Conservation (phyloP, 1,140 invertebrate genomes). For the Aphelinus atriplicis region DNA sequence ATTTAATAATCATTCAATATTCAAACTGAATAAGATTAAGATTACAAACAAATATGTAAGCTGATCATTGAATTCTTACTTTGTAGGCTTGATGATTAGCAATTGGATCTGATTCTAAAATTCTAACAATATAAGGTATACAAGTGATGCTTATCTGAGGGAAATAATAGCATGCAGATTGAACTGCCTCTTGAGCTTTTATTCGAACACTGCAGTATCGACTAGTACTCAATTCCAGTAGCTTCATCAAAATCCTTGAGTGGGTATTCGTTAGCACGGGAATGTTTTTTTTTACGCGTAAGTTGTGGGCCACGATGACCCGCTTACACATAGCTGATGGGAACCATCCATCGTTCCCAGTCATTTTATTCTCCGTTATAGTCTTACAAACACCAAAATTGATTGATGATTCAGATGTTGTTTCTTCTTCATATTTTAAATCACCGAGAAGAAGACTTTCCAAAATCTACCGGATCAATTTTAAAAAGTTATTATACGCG, state of each 20-base stretch:
- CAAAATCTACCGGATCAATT: no score
- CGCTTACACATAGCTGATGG: conserved; percentile 73
- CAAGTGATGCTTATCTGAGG: conserved; percentile 71
- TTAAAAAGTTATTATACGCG: no score
- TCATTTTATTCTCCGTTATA: conserved; percentile 71
- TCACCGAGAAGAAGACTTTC: no score
- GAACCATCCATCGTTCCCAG: conserved; percentile 71
- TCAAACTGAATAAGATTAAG: conserved; percentile 68
- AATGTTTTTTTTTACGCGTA: conserved; percentile 49
- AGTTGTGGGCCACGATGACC: conserved; percentile 75
- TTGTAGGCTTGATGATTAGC: conserved; percentile 79
- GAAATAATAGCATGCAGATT: conserved; percentile 57
- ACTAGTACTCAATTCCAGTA: conserved; percentile 74
- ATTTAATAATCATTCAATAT: conserved; percentile 47
- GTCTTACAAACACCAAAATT: conserved; percentile 63
- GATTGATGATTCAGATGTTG: no score
- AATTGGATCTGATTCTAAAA: conserved; percentile 69
- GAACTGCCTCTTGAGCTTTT: conserved; percentile 72
- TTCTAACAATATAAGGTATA: conserved; percentile 69
- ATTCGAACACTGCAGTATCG: conserved; percentile 76
- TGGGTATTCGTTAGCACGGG: conserved; percentile 70
- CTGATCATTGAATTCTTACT: conserved; percentile 45
- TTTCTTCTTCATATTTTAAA: no score
- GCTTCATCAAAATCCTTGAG: conserved; percentile 69
- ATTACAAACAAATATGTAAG: no score